A percentile compares a stretch with the other conserved stretches of the same genome.
phyloP scores from a whole-genome alignment of 2,797 vertebrate genomes.

The Eutrigla gurnardus region DNA sequence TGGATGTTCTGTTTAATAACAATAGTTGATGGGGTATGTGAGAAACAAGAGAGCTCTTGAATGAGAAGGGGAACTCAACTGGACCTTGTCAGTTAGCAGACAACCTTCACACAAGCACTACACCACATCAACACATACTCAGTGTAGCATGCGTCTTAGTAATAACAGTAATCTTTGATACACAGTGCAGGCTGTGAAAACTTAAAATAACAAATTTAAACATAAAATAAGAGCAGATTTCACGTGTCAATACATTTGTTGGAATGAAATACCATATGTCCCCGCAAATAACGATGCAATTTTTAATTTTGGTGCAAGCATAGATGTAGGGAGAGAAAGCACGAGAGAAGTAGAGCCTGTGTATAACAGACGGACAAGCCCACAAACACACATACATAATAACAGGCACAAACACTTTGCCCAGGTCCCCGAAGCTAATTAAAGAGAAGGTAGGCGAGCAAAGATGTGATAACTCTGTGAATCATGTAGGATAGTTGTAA shows the following conservation, averaged over 20 bases:
- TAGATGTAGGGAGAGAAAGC: slow-evolving; percentile 42
- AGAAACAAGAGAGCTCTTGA: slow-evolving; percentile 43
- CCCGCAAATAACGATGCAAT: slow-evolving; percentile 56
- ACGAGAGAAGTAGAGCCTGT: slow-evolving; percentile 45
- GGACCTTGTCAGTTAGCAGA: slow-evolving; percentile 53
- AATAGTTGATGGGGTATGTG: slow-evolving; percentile 21
- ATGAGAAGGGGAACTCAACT: slow-evolving; percentile 41
- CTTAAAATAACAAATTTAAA: too few species aligned
- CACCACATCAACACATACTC: slow-evolving; percentile 39
- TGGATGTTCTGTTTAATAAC: slow-evolving; percentile 40
- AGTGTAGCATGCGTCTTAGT: slow-evolving; percentile 48
- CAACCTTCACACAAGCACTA: slow-evolving; percentile 40
- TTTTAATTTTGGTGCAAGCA: slow-evolving; percentile 63
- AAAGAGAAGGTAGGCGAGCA: slow-evolving; percentile 80
- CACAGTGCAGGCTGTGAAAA: slow-evolving; percentile 31
- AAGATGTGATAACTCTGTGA: slow-evolving; percentile 81
- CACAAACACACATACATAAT: slow-evolving; percentile 38
- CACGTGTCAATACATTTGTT: slow-evolving; percentile 62
- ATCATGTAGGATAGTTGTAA: slow-evolving; percentile 84
- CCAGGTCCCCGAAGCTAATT: slow-evolving; percentile 84
- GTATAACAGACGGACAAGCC: slow-evolving; percentile 43
- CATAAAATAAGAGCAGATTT: slow-evolving; percentile 64
- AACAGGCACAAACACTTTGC: slow-evolving; percentile 59
- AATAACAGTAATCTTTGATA: slow-evolving; percentile 62
- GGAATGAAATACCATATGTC: slow-evolving; percentile 43